A percentile compares a stretch with the other conserved stretches of the same genome.
These are phyloP conservation scores for Drosophila pachea DNA, from an alignment of 1,140 invertebrate species.

Conservation along the genomic window DNA sequence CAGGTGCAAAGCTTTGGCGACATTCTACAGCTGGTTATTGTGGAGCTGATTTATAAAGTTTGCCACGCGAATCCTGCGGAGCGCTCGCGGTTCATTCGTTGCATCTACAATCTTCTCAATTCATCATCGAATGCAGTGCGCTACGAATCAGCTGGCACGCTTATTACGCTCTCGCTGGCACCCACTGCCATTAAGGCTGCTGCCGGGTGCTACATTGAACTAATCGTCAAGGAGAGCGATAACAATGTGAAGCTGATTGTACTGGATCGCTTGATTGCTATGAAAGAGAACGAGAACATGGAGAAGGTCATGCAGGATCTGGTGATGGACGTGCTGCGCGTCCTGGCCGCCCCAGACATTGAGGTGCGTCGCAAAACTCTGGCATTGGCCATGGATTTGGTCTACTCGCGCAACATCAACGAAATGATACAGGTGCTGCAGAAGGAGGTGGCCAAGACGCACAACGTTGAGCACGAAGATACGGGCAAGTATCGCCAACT, in stretches of 20 bases:
- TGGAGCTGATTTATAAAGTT: constrained; percentile 99
- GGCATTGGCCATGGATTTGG: constrained; percentile 92
- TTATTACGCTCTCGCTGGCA: constrained; percentile 98
- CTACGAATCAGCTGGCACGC: constrained; percentile 99
- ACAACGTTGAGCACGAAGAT: constrained; percentile 95
- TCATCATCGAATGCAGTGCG: constrained; percentile 97
- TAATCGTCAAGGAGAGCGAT: constrained; percentile 99
- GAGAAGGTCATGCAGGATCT: constrained; percentile 97
- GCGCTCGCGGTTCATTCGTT: constrained; percentile 96
- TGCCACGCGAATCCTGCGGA: constrained; percentile 98
- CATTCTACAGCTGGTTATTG: constrained; percentile 98
- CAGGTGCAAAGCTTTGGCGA: constrained; percentile 97
- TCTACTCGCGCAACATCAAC: constrained; percentile 95
- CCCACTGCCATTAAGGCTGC: constrained; percentile 99
- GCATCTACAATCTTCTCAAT: constrained; percentile 98
- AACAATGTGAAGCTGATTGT: constrained; percentile 99
- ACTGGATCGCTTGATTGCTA: constrained; percentile 93
- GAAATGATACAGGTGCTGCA: constrained; percentile 97
- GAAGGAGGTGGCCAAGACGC: constrained; percentile 96
- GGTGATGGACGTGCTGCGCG: constrained; percentile 98
- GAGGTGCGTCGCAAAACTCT: constrained; percentile 96
- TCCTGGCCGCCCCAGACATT: constrained; percentile 94
- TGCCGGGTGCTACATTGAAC: constrained; percentile 97
- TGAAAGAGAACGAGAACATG: constrained; percentile 92
- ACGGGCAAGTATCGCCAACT: constrained; percentile 97